These are phyloP conservation scores for Paramormyrops kingsleyae DNA, from an alignment of 2,113 vertebrate species.

Conservation along the genomic window DNA sequence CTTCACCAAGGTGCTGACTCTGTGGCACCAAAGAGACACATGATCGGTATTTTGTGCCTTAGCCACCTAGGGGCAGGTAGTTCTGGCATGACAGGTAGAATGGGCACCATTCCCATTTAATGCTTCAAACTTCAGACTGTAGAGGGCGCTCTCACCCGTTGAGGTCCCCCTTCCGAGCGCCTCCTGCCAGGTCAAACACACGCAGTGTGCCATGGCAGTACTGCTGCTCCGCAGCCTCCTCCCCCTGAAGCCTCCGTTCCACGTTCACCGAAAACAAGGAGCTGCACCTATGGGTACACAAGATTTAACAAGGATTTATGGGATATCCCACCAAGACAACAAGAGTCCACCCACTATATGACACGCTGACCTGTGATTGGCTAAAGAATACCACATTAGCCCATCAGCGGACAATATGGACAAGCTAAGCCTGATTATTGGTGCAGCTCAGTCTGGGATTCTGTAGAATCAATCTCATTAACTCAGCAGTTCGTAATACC, in stretches of 20 bases:
- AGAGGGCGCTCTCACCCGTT: constrained; percentile 22
- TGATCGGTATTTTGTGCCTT: neutral
- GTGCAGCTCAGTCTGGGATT: neutral
- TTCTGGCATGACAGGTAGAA: neutral
- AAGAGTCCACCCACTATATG: neutral
- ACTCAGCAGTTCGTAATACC: neutral
- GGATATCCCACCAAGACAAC: neutral
- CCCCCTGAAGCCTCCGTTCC: constrained; percentile 45
- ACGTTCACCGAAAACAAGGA: constrained; percentile 58
- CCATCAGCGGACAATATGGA: neutral
- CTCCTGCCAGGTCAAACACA: constrained; percentile 57
- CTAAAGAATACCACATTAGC: neutral
- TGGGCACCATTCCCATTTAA: neutral
- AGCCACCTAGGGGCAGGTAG: neutral
- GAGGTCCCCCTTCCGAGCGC: constrained; percentile 42
- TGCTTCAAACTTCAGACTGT: neutral
- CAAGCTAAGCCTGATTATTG: neutral
- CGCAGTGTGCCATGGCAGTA: constrained; percentile 49
- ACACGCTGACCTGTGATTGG: neutral
- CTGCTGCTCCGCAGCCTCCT: constrained; percentile 31
- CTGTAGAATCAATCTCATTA: neutral
- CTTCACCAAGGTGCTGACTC: constrained; percentile 47
- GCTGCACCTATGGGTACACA: constrained; percentile 34
- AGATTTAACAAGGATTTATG: neutral
- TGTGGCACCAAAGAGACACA: constrained; percentile 25